Conservation (phyloP, 2,113 vertebrate genomes). For the Anthoscopus minutus region DNA sequence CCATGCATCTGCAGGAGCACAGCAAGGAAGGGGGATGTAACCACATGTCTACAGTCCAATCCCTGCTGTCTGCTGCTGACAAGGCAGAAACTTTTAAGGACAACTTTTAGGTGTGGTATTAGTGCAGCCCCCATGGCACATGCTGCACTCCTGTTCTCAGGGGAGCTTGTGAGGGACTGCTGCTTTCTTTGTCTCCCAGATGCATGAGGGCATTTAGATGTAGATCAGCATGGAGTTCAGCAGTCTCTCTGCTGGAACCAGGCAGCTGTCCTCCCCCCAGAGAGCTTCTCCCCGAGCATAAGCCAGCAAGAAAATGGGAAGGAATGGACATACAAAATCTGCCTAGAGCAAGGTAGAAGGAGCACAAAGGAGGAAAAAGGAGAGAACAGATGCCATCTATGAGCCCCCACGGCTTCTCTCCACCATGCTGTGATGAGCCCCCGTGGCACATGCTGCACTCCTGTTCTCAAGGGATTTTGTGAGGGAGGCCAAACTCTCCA, state of each 20-base stretch:
- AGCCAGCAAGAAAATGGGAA: neutral
- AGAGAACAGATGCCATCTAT: slow-evolving; percentile 18
- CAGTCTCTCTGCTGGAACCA: neutral
- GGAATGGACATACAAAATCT: neutral
- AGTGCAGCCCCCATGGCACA: neutral
- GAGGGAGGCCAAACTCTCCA: neutral
- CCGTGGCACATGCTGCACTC: neutral
- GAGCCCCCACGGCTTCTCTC: neutral
- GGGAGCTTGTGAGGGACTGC: too few species aligned
- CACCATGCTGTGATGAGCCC: neutral
- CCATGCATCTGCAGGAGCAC: neutral
- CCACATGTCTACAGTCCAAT: neutral
- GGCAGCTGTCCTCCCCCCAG: neutral
- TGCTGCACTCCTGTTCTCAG: too few species aligned
- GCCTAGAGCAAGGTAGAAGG: neutral
- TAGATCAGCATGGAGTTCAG: neutral
- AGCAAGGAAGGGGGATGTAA: neutral
- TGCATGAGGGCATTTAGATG: neutral
- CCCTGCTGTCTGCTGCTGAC: neutral
- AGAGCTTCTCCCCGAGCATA: neutral
- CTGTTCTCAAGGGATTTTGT: neutral
- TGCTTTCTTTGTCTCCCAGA: neutral
- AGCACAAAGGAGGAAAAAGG: neutral
- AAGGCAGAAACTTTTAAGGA: neutral
- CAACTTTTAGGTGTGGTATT: neutral